Evolutionary conservation across 2,888 invertebrate genomes (phyloP), one percentile per base, ranked within the genome.

Genomic region (Schrankia costaestrigalis): DNA sequence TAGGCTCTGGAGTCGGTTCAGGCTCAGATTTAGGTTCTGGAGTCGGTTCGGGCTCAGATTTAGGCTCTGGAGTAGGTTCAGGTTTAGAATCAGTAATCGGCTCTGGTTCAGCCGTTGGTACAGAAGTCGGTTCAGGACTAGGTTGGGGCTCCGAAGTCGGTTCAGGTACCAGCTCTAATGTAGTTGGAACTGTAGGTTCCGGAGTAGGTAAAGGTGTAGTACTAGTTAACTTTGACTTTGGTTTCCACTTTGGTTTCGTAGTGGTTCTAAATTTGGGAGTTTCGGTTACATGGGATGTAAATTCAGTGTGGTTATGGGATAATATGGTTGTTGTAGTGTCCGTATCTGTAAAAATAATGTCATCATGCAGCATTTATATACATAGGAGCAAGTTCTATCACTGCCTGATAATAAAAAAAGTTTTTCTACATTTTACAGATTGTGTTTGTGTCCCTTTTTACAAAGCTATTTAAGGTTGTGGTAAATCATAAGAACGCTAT

Each of bases 301-400:
- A n/a, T n/a, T n/a, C 26, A 49, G 41, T 43, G 30, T 48, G 38
- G 32, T 41, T 53, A 68, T 60, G 41, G 46, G 59, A 40, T 32
- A 48, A 35, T 44, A 30, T 36, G 61, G 64, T 45, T 50, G 90
- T 86, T 6, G 91, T 65, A 53, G 77, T 70, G 65, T 76, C 81
- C 73, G 68, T 64, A 84, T 84, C 87, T 87, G 87, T 56, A 86
- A 83, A 82, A 78, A 82, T 56, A 79, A 79, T 63, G 65, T 62
- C 63, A 78, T 63, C 85, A 84, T 87, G 87, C 87, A 71, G 57
- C 53, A 66, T 72, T 71, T 71, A 69, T 66, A 54, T 68, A 71
- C 69, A 71, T 63, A 65, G 63, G 60, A 56, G 52, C 43, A 32
- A 19, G 32, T 35, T 40, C 44, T 41, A 29, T 21, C 35, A 46